Evolutionary conservation across 1,140 invertebrate species (phyloP), one percentile per base, ranked within the genome.

Genomic region (Heliconius eleuchia): DNA sequence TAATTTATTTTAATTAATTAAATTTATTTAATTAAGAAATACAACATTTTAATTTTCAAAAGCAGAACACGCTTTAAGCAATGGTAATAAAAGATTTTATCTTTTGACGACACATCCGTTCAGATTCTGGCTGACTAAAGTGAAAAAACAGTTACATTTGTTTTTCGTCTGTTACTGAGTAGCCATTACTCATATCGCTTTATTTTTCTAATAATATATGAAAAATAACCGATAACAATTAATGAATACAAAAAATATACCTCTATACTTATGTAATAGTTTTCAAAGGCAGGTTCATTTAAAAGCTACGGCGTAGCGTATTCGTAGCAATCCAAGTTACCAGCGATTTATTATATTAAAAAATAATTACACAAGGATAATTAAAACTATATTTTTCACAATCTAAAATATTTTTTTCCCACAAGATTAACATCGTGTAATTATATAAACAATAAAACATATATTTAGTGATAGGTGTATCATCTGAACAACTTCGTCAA

Each of bases 401-500:
- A 46, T 46, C 2, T 46, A 46, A 46, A 46, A 46, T 46, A 46
- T 46, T 3, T 13, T 16, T 42, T 46, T 46, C 9, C 39, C 9
- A 42, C 39, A 42, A 11, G 39, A 46, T 30, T 19, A 55, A 6
- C 7, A 7, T n/a, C 8, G 6, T 55, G 52, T n/a, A 55, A 9
- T 55, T 55, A 57, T 23, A 57, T 57, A 23, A 57, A 66, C 1
- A 66, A 4, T 66, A 30, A 66, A 27, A n/a, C 37, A 66, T 16
- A 75, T 27, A 66, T 74, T 2, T 27, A 91, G 89, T 88, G 66
- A 50, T 92, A 23, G 87, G 86, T 4, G 95, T 91, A 91, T 79
- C 91, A 77, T 86, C 95, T 3, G 95, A 95, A 8, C 95, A 95
- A 55, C 91, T 97, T 13, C 96, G 96, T 79, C 95, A 96, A 87